Evolutionary conservation across 2,888 invertebrate species (phyloP).

Genomic region (Suillia variegata): DNA sequence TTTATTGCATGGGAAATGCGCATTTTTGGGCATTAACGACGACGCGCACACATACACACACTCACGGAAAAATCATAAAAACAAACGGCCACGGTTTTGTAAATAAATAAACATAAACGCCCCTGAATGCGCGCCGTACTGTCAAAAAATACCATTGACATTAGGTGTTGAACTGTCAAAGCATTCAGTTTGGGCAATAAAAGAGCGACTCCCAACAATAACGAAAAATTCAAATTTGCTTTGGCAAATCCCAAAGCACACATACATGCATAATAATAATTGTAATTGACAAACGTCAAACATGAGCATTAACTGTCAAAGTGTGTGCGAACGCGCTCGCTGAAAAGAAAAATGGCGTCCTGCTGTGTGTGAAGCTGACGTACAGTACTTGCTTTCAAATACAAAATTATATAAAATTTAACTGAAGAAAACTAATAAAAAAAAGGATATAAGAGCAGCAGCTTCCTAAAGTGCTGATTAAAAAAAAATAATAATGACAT

Average conservation of each 20-base stretch:
- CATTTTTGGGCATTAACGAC: too few species aligned
- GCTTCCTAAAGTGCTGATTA: too few species aligned
- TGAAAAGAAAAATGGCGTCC: slow-evolving; percentile 18
- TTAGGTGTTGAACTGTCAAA: slow-evolving; percentile 39
- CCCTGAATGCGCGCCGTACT: slow-evolving; percentile 18
- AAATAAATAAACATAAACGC: slow-evolving; percentile 16
- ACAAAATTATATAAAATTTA: too few species aligned
- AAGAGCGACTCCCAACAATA: slow-evolving; percentile 13
- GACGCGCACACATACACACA: background rate
- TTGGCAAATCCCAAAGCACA: slow-evolving; percentile 18
- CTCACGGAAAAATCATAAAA: slow-evolving; percentile 9
- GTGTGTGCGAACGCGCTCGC: slow-evolving; percentile 7
- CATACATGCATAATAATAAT: slow-evolving; percentile 6
- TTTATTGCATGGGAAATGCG: slow-evolving; percentile 6
- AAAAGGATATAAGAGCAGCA: too few species aligned
- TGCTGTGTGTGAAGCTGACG: slow-evolving; percentile 1
- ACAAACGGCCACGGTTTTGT: slow-evolving; percentile 4
- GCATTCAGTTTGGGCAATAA: slow-evolving; percentile 33
- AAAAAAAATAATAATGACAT: too few species aligned
- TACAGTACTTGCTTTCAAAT: too few species aligned
- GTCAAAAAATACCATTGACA: background rate
- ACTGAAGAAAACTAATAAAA: too few species aligned
- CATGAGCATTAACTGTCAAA: slow-evolving; percentile 34
- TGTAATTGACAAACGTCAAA: slow-evolving; percentile 34
- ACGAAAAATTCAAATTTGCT: slow-evolving; percentile 44